Evolutionary conservation across 2,113 vertebrate genomes (phyloP).

Genomic region (Nothoprocta pentlandii): DNA sequence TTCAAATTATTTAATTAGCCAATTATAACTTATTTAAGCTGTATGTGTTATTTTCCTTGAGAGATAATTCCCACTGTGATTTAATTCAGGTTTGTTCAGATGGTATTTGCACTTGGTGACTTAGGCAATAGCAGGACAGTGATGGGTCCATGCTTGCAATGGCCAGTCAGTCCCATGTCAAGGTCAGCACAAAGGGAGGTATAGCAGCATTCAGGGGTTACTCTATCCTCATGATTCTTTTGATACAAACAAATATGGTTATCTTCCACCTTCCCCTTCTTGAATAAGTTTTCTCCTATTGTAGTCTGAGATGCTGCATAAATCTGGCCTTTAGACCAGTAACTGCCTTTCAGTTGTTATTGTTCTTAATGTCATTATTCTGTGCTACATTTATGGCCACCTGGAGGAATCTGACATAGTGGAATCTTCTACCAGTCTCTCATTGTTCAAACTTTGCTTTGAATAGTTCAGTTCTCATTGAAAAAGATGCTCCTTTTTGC

Average conservation of each 20-base stretch:
- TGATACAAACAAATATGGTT: background rate
- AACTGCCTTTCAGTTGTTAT: too few relatives aligned
- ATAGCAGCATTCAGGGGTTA: background rate
- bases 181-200: background rate
- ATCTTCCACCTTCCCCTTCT: too few relatives aligned
- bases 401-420: background rate
- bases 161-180: background rate
- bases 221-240: background rate
- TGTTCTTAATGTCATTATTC: too few relatives aligned
- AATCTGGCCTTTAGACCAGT: too few relatives aligned
- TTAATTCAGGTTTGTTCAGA: constrained; percentile 3
- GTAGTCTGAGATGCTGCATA: too few relatives aligned
- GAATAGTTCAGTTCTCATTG: too few relatives aligned
- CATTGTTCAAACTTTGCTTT: too few relatives aligned
- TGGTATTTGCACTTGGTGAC: background rate
- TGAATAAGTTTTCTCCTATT: too few relatives aligned
- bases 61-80: background rate
- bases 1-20: constrained; percentile 57
- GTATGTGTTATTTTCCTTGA: constrained; percentile 41
- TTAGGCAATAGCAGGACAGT: background rate
- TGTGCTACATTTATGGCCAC: too few relatives aligned
- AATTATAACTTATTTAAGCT: constrained; percentile 46
- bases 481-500: too few relatives aligned
- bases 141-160: background rate
- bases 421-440: background rate